Base-by-base conservation (phyloP, 2,888 invertebrate genomes). In the Netelia virgata region DNA sequence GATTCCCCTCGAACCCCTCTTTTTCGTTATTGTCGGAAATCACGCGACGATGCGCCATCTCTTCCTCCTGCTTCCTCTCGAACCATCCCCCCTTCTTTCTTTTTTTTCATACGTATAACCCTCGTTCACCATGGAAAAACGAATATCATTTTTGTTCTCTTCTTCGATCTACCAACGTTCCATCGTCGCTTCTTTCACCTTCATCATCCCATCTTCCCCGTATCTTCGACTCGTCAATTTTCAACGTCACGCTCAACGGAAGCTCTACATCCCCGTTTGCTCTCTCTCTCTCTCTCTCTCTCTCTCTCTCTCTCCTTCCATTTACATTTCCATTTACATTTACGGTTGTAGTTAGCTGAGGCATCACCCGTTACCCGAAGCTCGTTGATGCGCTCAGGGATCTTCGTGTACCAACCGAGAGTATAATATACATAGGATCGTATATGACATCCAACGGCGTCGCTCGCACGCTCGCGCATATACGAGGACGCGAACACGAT, bases 241-340 rank as follows among this genome's bases (percentile, higher is more conserved):
- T 73, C 79, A 73, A 55, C 73, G 79, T 80, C 79, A 80, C 79
- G 79, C 57, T 57, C 57, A 18, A 2, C 57, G n/a, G 9, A 9
- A 57, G 9, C 9, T 57, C n/a, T 57, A 9, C 8, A 57, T 55
- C 18, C 41, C 14, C 64, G 36, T 41, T 76, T 55, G 16, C 69
- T 36, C 36, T 6, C 16, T 53, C 53, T n/a, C 50, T 47, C 47
- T 50, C 50, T 50, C 1, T 1, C 53, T 53, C 53, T 16, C 6
- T 16, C 53, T 5, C 53, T n/a, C 16, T 53, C 16, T 16, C n/a
- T 16, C 14, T 14, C n/a, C 53, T 53, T 53, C 57, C 72, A 73
- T 80, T 73, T 80, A 63, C 73, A 80, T 73, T 80, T 73, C 66
- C 79, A 80, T 80, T 80, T 80, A 73, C 79, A 80, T 80, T 80